Base-by-base conservation (phyloP, 2,797 vertebrate species). In the Paedocypris micromegethes region DNA sequence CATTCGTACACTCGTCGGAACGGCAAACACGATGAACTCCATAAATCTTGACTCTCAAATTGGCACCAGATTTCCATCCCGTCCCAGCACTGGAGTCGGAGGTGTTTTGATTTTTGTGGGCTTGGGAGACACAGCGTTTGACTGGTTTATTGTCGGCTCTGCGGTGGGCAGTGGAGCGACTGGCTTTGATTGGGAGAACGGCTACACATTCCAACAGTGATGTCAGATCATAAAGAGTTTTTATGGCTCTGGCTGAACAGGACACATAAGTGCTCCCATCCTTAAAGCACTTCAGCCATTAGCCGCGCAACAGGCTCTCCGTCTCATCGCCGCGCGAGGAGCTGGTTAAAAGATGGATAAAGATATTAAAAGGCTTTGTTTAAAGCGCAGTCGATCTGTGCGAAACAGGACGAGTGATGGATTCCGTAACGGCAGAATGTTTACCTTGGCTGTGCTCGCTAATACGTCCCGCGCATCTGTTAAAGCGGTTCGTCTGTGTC, bases 181-280 rank as follows among this genome's bases (percentile, higher is more conserved):
- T 62, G 69, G 66, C 53, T 69, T 77, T 79, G 52, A 64, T 70
- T 47, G 42, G 46, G 57, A 64, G 58, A 72, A 68, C 49, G 70
- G 69, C 44, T 57, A 39, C 78, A 75, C 72, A 66, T 72, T 82
- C 81, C 78, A 81, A 82, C 80, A 76, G 83, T 83, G 80, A 84
- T 80, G 80, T 83, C 75, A 82, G 80, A 70, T 78, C 64, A 3
- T 83, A 82, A 81, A 85, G 79, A 39, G 0, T 43, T 78, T 83
- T 83, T 79, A 84, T 68, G 82, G 66, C 64, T 49, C 58, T 72
- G 78, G 79, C 79, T 75, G 76, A 79, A 75, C 71, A 71, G 72
- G 56, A 66, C 67, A 70, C 52, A 73, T 59, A 64, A 80, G 79
- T 67, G 72, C 68, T 64, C 58, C 55, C 57, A 72, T 70, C 75